Evolutionary conservation across 1,140 invertebrate genomes (phyloP).

Genomic region (Ptiloglossa arizonensis): DNA sequence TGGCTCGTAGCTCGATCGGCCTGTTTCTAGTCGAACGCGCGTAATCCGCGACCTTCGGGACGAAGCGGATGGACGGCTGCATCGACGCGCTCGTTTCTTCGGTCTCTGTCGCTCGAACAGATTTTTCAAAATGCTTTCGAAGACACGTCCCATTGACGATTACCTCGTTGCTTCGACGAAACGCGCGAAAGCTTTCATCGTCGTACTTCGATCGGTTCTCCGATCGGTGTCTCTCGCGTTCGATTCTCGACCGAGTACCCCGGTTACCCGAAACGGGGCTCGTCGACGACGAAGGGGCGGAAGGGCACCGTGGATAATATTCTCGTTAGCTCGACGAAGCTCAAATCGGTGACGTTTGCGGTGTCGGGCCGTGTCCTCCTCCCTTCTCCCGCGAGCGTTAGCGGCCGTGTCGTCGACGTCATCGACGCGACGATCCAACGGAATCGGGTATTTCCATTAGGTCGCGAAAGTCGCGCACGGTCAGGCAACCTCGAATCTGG

Average conservation of each 20-base stretch:
- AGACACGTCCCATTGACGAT: too few relatives aligned
- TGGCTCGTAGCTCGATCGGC: slow-evolving; percentile 24
- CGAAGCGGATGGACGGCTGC: not conserved
- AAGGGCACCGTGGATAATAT: not conserved
- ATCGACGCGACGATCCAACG: not conserved
- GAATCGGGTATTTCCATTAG: slow-evolving; percentile 5
- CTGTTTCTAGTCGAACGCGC: slow-evolving; percentile 25
- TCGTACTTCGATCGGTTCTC: not conserved
- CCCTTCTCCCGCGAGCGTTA: too few relatives aligned
- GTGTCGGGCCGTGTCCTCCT: not conserved
- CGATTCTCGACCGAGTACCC: not conserved
- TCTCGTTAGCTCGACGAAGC: not conserved
- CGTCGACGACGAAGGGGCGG: too few relatives aligned
- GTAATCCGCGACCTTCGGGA: not conserved
- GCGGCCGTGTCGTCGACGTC: slow-evolving; percentile 22
- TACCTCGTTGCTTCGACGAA: too few relatives aligned
- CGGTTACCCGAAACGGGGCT: too few relatives aligned
- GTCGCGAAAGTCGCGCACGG: not conserved
- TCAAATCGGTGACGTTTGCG: not conserved
- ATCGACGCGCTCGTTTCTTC: not conserved
- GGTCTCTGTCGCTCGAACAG: not conserved
- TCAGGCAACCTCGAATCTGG: too few relatives aligned
- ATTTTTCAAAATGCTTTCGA: not conserved
- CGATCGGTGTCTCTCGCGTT: too few relatives aligned
- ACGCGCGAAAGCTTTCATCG: not conserved